phyloP scores from a whole-genome alignment of 1,140 invertebrate genomes.

The Leptinotarsa defecta region DNA sequence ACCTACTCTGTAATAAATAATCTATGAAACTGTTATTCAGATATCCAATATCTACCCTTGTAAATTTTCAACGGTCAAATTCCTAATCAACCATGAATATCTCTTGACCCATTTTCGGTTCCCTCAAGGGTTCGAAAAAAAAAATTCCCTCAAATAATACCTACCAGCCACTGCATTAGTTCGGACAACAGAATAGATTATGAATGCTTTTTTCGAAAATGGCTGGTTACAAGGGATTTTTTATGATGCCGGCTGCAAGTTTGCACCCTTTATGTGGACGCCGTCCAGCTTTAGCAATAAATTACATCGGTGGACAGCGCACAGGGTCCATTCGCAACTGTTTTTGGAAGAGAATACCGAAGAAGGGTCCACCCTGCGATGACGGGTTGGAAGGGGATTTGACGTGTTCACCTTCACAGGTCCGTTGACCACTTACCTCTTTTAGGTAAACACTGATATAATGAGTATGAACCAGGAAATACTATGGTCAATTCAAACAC shows the following conservation, averaged over 20 bases:
- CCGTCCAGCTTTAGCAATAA: constrained; percentile 33
- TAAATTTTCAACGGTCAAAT: constrained; percentile 22
- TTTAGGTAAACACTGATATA: not conserved
- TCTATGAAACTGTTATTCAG: not conserved
- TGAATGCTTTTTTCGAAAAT: constrained; percentile 36
- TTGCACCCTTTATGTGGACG: constrained; percentile 37
- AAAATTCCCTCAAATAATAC: constrained; percentile 11
- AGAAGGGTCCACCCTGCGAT: not conserved
- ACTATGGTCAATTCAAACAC: too few relatives aligned
- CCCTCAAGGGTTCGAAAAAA: constrained; percentile 18
- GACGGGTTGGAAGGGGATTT: not conserved
- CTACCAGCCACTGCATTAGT: constrained; percentile 26
- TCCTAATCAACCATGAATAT: constrained; percentile 19
- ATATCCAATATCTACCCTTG: constrained; percentile 3
- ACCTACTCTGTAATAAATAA: too few relatives aligned
- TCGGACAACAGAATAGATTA: constrained; percentile 31
- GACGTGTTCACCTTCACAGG: not conserved
- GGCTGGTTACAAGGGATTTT: constrained; percentile 34
- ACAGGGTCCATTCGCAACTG: constrained; percentile 12
- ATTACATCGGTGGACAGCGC: constrained; percentile 17
- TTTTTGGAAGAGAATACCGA: constrained; percentile 1
- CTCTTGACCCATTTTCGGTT: constrained; percentile 18
- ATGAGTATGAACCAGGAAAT: too few relatives aligned
- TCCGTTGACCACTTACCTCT: not conserved
- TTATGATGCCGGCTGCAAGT: constrained; percentile 38